Evolutionary conservation across 1,140 invertebrate species (phyloP), one percentile per base, ranked within the genome.

Genomic region (Andricus grossulariae): DNA sequence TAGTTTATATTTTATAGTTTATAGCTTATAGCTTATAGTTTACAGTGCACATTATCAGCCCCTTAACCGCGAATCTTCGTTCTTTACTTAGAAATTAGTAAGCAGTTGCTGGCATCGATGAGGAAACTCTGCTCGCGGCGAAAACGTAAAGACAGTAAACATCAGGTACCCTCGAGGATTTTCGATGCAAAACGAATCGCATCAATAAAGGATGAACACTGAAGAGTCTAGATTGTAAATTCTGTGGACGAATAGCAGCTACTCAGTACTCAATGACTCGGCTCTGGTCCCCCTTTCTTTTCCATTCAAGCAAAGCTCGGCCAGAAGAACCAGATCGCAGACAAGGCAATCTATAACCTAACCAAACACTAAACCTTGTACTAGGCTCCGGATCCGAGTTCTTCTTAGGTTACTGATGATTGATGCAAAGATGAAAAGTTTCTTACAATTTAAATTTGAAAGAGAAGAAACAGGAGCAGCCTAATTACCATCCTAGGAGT

Each of bases 291-390:
- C 80, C 79, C 80, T 84, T 74, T 74, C 77, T 82, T 78, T 80
- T 77, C 81, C 82, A 82, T 85, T 84, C 79, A 77, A 75, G 73
- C 74, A 79, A 66, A 45, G 71, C 72, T 75, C 75, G 70, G 60
- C 76, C 78, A 74, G 83, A 84, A 82, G 79, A 82, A 87, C 81
- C 81, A 89, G 88, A 89, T 89, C 82, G 79, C 83, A 87, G 86
- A 89, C 88, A 89, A 85, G 84, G 80, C 86, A 83, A 88, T 89
- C 82, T 88, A 88, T 85, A 87, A 81, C 82, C 82, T 82, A 81
- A 75, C 73, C 78, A 77, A 88, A 89, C 86, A 86, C 86, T 89
- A 88, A 87, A 88, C 86, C 85, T 81, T 80, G 79, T 25, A 72
- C 83, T 25, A 57, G 71, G 57, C 72, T 13, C 49, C 51, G 71